phyloP scores from a whole-genome alignment of 2,113 vertebrate species.

The Donacobius atricapilla region DNA sequence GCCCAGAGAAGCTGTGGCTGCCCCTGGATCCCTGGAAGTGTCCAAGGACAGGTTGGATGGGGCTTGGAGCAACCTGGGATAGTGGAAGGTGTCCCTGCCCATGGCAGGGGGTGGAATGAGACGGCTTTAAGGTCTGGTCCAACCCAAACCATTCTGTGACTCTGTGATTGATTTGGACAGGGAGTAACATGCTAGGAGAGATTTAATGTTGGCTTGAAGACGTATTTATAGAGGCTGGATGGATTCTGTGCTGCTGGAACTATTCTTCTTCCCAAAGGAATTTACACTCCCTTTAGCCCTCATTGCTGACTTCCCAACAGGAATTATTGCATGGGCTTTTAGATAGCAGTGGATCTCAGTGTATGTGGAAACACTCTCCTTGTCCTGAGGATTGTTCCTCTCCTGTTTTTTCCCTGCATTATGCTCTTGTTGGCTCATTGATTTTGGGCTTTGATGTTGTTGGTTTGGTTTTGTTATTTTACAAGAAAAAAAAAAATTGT shows the following conservation, averaged over 20 bases:
- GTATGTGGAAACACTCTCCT: accelerated
- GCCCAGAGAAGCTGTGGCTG: background rate
- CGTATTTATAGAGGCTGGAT: background rate
- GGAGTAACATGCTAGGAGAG: background rate
- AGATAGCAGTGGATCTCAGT: background rate
- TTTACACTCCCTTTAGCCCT: background rate
- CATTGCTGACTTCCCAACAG: background rate
- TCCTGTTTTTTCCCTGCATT: background rate
- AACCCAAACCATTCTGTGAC: background rate
- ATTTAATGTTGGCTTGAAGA: background rate
- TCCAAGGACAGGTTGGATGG: accelerated
- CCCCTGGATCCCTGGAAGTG: background rate
- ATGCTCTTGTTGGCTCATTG: background rate
- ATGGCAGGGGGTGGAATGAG: accelerated
- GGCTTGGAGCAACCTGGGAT: background rate
- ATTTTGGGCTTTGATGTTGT: background rate
- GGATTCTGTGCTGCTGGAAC: background rate
- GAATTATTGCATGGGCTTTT: background rate
- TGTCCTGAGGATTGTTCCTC: background rate
- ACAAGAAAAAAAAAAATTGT: background rate
- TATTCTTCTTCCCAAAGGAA: background rate
- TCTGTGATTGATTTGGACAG: background rate
- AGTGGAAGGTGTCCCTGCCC: background rate
- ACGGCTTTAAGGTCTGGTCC: background rate
- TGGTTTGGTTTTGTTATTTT: background rate